Conservation (phyloP, 1,140 invertebrate species). For the Chlorops oryzae region DNA sequence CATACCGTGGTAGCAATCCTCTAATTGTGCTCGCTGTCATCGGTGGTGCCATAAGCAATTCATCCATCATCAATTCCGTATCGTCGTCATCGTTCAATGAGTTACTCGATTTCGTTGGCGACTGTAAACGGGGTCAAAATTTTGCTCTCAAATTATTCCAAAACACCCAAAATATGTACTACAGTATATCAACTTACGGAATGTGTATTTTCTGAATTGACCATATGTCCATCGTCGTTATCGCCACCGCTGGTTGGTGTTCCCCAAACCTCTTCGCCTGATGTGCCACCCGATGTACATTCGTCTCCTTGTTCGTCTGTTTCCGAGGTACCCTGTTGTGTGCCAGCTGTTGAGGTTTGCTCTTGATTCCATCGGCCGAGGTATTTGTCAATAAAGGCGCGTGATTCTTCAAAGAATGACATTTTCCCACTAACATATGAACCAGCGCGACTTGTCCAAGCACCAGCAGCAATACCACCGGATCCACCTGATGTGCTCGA, state of each 20-base stretch:
- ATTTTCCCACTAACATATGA: constrained; percentile 75
- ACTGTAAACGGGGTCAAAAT: constrained; percentile 43
- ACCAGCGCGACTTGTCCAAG: constrained; percentile 71
- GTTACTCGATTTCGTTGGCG: constrained; percentile 58
- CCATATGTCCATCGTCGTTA: constrained; percentile 60
- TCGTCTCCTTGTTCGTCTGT: constrained; percentile 54
- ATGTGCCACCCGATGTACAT: constrained; percentile 68
- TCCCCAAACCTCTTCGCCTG: constrained; percentile 78
- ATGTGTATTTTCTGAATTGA: constrained; percentile 60
- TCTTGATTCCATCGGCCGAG: constrained; percentile 42
- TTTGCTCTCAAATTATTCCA: background rate
- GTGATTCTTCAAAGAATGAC: constrained; percentile 62
- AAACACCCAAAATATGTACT: background rate
- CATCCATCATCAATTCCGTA: constrained; percentile 66
- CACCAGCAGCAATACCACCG: constrained; percentile 48
- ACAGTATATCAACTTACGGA: constrained; percentile 51
- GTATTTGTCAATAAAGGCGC: constrained; percentile 48
- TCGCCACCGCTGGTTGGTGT: constrained; percentile 76
- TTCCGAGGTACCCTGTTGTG: constrained; percentile 46
- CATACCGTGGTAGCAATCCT: constrained; percentile 57
- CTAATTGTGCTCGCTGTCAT: constrained; percentile 60
- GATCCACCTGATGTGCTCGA: no score
- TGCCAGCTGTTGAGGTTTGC: constrained; percentile 25
- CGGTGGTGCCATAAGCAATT: constrained; percentile 62
- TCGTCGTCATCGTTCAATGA: constrained; percentile 61